These are phyloP conservation scores for Athripsodes cinereus DNA, from an alignment of 2,888 invertebrate genomes.

Conservation along the genomic window DNA sequence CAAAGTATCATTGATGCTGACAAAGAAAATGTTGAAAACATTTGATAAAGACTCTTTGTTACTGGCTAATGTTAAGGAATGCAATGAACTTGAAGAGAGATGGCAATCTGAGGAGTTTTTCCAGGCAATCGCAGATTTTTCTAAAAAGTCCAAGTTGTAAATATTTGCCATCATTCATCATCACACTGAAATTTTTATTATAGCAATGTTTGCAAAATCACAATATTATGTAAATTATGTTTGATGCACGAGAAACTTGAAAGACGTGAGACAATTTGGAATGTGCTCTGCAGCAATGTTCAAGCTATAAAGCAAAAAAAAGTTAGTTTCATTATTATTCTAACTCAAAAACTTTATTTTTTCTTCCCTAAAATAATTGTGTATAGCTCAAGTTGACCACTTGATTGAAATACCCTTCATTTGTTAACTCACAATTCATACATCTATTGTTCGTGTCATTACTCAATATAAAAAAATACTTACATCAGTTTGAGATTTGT, in stretches of 20 bases:
- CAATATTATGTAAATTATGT: background rate
- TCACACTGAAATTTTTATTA: background rate
- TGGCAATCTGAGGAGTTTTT: constrained; percentile 62
- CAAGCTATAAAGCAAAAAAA: too few species aligned
- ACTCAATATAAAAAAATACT: too few species aligned
- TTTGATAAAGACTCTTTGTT: constrained; percentile 56
- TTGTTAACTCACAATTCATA: too few species aligned
- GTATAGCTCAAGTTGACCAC: too few species aligned
- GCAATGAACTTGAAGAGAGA: constrained; percentile 55
- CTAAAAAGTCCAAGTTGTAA: constrained; percentile 30
- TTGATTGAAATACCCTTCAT: too few species aligned
- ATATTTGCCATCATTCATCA: constrained; percentile 4
- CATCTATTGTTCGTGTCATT: too few species aligned
- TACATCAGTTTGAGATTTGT: too few species aligned
- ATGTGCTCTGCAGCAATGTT: too few species aligned
- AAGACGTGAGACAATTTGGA: too few species aligned
- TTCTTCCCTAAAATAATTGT: too few species aligned
- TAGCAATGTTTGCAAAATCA: background rate
- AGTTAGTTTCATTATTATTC: too few species aligned
- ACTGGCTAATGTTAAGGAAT: constrained; percentile 63
- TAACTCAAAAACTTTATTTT: too few species aligned
- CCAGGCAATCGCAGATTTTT: constrained; percentile 53
- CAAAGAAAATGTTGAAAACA: constrained; percentile 65
- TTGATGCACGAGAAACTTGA: background rate
- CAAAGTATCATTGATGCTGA: constrained; percentile 52